phyloP scores from a whole-genome alignment of 2,888 invertebrate genomes.

The Caenorhabditis imperialis region DNA sequence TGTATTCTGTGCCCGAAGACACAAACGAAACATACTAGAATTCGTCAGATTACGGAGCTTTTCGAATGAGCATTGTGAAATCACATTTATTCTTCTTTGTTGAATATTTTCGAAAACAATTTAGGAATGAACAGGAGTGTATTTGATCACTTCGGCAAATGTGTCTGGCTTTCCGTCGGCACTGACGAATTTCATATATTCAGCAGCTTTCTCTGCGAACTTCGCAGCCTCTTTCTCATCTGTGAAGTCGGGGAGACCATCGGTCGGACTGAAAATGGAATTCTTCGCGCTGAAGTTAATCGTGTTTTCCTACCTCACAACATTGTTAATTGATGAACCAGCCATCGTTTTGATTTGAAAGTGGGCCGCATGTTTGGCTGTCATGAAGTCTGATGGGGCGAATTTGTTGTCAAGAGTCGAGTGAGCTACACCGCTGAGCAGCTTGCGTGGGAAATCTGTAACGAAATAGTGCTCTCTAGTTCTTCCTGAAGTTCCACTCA shows the following conservation, averaged over 20 bases:
- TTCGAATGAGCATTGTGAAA: conserved; percentile 15
- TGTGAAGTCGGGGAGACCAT: conserved; percentile 44
- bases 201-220: conserved; percentile 32
- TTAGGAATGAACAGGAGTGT: conserved; percentile 38
- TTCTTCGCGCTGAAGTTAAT: too few relatives aligned
- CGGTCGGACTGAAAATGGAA: conserved; percentile 17
- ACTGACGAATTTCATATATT: conserved; percentile 42
- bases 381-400: conserved; percentile 41
- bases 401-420: conserved; percentile 38
- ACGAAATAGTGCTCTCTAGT: too few relatives aligned
- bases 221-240: conserved; percentile 40
- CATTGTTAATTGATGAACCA: conserved; percentile 30
- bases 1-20: too few relatives aligned
- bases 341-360: conserved; percentile 45
- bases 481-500: too few relatives aligned
- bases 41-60: background rate
- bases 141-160: conserved; percentile 43
- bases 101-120: background rate
- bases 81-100: conserved; percentile 7
- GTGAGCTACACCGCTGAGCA: conserved; percentile 33
- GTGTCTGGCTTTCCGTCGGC: conserved; percentile 50
- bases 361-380: conserved; percentile 46
- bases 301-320: conserved; percentile 15
- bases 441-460: conserved; percentile 40
- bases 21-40: too few relatives aligned